phyloP scores from a whole-genome alignment of 2,888 invertebrate species.

The Periphyllus acericola region DNA sequence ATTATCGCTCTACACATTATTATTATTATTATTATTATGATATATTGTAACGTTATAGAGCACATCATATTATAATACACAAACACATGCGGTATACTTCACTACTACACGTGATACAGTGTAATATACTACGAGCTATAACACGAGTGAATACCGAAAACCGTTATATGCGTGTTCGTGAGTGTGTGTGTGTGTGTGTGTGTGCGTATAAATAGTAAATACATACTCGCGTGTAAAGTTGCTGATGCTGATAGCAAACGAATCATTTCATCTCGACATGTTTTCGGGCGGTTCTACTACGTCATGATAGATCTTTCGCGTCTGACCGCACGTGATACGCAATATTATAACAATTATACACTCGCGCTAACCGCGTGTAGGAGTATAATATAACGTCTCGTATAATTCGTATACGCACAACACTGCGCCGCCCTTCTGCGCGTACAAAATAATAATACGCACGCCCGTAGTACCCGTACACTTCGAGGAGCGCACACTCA shows the following conservation, averaged over 20 bases:
- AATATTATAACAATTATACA: slow-evolving; percentile 1
- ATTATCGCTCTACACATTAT: neutral
- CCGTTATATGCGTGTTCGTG: neutral
- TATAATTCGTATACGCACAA: too few species aligned
- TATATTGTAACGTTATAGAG: neutral
- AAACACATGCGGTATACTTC: too few species aligned
- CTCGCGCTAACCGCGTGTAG: neutral
- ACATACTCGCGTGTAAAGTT: too few species aligned
- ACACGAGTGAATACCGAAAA: neutral
- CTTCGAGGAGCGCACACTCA: too few species aligned
- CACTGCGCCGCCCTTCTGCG: neutral
- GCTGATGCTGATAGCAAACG: neutral
- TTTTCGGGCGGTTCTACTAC: slow-evolving; percentile 4
- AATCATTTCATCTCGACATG: neutral
- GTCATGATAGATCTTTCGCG: neutral
- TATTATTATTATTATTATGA: neutral
- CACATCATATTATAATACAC: too few species aligned
- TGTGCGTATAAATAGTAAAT: too few species aligned
- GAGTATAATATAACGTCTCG: neutral
- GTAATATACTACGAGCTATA: neutral
- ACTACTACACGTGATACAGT: too few species aligned
- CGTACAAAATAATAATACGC: too few species aligned
- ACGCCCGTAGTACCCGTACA: too few species aligned
- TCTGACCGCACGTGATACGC: neutral
- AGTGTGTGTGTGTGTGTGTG: neutral